phyloP scores from a whole-genome alignment of 64 coral and sea anemone genomes.

The Stichodactyla mertensii region DNA sequence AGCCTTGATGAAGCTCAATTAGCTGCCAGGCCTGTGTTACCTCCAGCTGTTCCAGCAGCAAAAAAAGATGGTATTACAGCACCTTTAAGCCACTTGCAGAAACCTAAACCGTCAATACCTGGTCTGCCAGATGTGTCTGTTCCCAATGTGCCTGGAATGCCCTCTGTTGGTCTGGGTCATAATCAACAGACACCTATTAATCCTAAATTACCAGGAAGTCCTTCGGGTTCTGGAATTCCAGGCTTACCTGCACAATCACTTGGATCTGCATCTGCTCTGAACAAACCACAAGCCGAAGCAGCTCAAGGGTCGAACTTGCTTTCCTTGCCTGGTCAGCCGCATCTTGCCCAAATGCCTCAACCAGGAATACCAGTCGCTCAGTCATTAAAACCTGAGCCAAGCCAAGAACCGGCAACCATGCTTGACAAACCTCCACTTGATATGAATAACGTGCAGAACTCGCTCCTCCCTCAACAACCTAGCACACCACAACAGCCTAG shows the following conservation, averaged over 20 bases:
- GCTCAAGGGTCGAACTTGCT: not conserved
- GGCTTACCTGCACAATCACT: not conserved
- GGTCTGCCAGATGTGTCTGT: not conserved
- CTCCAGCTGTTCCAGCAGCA: not conserved
- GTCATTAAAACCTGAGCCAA: not conserved
- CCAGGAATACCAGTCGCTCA: not conserved
- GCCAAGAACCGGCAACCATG: not conserved
- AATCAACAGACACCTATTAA: conserved; percentile 25
- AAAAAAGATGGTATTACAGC: not conserved
- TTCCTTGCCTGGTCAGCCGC: not conserved
- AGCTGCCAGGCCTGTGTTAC: not conserved
- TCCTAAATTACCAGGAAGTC: not conserved
- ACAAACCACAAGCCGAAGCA: not conserved
- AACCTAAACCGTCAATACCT: conserved; percentile 1
- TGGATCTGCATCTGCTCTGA: not conserved
- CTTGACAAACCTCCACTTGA: not conserved
- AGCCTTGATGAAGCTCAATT: not conserved
- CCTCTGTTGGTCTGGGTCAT: conserved; percentile 5
- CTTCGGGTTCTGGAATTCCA: not conserved
- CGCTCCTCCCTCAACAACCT: not conserved
- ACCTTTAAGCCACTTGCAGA: not conserved
- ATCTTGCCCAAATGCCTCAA: not conserved
- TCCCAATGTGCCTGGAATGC: not conserved
- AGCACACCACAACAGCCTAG: not conserved
- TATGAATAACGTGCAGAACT: not conserved